Evolutionary conservation across 2,888 invertebrate genomes (phyloP), one percentile per base, ranked within the genome.

Genomic region (Drosophila pseudotalamancana): DNA sequence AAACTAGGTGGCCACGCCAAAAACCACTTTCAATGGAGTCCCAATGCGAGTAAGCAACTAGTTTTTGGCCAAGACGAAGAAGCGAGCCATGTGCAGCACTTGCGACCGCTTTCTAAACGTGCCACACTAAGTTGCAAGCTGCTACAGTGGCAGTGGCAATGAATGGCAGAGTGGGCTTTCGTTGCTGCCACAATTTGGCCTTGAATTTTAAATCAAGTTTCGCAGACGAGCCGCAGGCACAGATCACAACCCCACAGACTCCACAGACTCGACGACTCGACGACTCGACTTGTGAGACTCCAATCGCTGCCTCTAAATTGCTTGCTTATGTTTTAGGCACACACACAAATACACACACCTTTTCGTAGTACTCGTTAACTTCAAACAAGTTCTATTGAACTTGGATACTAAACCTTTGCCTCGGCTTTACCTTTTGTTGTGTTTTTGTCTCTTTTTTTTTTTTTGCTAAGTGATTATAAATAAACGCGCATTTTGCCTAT

Each of bases 121-220:
- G 62, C 71, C 69, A 78, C 86, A 69, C 56, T 62, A 69, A 48
- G 43, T 56, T 53, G 59, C 65, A 69, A 48, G 43, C 59, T 53
- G 59, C 62, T 55, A 55, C 48, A 69, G 31, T 45, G 29, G 16
- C 63, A 62, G 18, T 11, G 35, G 51, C 14, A 60, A 27, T 29
- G 12, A 21, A 35, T 9, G 8, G 14, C 14, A 4, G 35, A 37
- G 8, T 57, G 43, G 50, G 75, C 78, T 71, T 71, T 77, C 68
- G 70, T 68, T 72, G 67, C 65, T 87, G 83, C 83, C 83, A 83
- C 87, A 87, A 79, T 64, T 60, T 87, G 85, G 85, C 85, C 85
- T 85, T 85, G 85, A 85, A 85, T 83, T 88, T 85, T 74, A 84
- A 88, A 85, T 85, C 87, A 80, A 84, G 87, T 85, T 85, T 86